Evolutionary conservation across 1,140 invertebrate genomes (phyloP).

Genomic region (Dendrolimus punctatus): DNA sequence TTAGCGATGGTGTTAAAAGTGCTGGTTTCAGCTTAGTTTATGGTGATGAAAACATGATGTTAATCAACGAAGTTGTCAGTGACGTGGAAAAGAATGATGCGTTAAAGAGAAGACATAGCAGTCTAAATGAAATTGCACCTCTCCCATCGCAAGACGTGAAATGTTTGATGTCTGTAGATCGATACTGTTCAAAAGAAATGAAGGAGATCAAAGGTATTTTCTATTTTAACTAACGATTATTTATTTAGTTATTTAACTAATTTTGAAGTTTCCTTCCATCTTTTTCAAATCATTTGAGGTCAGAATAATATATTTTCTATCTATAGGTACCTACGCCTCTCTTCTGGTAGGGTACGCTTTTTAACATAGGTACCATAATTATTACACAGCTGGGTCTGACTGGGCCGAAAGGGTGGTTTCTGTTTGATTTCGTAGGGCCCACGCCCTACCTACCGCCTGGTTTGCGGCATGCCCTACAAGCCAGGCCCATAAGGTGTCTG

Average conservation of each 20-base stretch:
- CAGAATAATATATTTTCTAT: too few relatives aligned
- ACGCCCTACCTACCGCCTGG: too few relatives aligned
- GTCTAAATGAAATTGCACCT: conserved; percentile 30
- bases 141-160: conserved; percentile 49
- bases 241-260: not conserved
- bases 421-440: too few relatives aligned
- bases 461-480: too few relatives aligned
- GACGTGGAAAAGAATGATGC: conserved; percentile 31
- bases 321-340: too few relatives aligned
- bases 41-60: conserved; percentile 42
- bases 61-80: conserved; percentile 43
- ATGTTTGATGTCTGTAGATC: conserved; percentile 55
- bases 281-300: too few relatives aligned
- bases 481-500: too few relatives aligned
- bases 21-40: conserved; percentile 40
- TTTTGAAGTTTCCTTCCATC: too few relatives aligned
- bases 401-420: too few relatives aligned
- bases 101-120: conserved; percentile 23
- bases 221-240: conserved; percentile 3
- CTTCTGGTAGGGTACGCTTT: too few relatives aligned
- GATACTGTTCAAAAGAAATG: conserved; percentile 50
- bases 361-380: too few relatives aligned
- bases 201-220: conserved; percentile 48
- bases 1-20: conserved; percentile 38
- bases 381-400: too few relatives aligned